A percentile compares a stretch with the other conserved stretches of the same genome.
phyloP scores from a whole-genome alignment of 2,113 vertebrate genomes.

The Uria lomvia region DNA sequence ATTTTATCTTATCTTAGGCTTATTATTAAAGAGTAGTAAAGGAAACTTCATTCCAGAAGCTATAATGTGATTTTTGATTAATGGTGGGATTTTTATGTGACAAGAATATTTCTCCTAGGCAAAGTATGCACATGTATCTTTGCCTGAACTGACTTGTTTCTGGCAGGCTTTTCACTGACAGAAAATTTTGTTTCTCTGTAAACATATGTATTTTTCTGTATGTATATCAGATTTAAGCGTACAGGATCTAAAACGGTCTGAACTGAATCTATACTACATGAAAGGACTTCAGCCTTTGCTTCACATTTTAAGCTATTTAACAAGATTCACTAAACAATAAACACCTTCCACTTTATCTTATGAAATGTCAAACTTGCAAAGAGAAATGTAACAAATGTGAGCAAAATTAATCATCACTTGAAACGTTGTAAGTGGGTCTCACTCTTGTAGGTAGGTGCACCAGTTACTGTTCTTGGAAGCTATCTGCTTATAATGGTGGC shows the following conservation, averaged over 20 bases:
- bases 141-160: conserved; percentile 73
- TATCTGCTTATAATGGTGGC: not conserved
- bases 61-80: conserved; percentile 87
- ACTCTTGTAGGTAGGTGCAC: not conserved
- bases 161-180: conserved; percentile 40
- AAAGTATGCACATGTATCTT: conserved; percentile 61
- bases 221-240: not conserved
- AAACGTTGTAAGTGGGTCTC: not conserved
- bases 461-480: not conserved
- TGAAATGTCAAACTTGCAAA: not conserved
- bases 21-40: conserved; percentile 80
- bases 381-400: not conserved
- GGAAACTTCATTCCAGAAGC: conserved; percentile 80
- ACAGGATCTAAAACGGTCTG: not conserved
- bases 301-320: conserved; percentile 35
- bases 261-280: not conserved
- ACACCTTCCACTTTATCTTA: not conserved
- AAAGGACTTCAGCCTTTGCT: not conserved
- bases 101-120: conserved; percentile 82
- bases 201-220: conserved; percentile 3
- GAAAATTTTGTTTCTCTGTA: conserved; percentile 26
- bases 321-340: conserved; percentile 1
- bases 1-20: conserved; percentile 82
- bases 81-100: conserved; percentile 82
- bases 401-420: not conserved